Percentiles rank a stretch among this genome's conserved stretches.
Evolutionary conservation across 1,140 invertebrate species (phyloP).

Genomic region (Stegodyphus mimosarum): DNA sequence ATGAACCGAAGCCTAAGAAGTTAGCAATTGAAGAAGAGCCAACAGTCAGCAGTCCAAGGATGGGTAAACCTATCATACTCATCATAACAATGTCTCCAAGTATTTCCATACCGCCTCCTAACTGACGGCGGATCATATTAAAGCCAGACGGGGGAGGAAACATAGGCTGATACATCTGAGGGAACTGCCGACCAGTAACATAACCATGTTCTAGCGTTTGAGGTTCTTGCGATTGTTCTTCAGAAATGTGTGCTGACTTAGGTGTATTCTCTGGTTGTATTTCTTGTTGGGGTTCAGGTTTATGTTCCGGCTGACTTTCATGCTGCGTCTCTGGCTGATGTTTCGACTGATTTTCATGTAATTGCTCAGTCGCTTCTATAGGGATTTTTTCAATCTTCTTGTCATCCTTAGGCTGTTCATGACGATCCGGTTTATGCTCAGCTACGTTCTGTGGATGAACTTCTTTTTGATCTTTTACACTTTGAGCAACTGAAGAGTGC

Average conservation of each 20-base stretch:
- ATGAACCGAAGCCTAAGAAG: conserved; percentile 27
- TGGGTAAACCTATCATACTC: conserved; percentile 56
- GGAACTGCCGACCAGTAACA: conserved; percentile 11
- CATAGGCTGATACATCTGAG: conserved; percentile 36
- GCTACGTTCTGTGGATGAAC: neutral
- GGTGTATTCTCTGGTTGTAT: neutral
- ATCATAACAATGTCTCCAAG: conserved; percentile 54
- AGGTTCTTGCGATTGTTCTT: conserved; percentile 6
- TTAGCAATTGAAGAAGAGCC: conserved; percentile 49
- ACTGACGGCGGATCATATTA: conserved; percentile 51
- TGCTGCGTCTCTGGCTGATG: neutral
- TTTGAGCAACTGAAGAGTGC: neutral
- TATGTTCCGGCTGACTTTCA: neutral
- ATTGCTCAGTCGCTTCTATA: neutral
- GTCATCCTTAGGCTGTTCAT: neutral
- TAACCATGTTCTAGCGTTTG: neutral
- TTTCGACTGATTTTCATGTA: neutral
- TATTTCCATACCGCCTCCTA: conserved; percentile 55
- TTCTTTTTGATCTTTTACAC: neutral
- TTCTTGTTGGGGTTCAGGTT: neutral
- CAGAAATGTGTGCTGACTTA: neutral
- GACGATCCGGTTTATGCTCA: neutral
- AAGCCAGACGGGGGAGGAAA: conserved; percentile 33
- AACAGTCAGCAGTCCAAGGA: conserved; percentile 54
- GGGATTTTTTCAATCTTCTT: neutral